Conservation (phyloP, 2,113 vertebrate species). For the Halcyon malimbica region DNA sequence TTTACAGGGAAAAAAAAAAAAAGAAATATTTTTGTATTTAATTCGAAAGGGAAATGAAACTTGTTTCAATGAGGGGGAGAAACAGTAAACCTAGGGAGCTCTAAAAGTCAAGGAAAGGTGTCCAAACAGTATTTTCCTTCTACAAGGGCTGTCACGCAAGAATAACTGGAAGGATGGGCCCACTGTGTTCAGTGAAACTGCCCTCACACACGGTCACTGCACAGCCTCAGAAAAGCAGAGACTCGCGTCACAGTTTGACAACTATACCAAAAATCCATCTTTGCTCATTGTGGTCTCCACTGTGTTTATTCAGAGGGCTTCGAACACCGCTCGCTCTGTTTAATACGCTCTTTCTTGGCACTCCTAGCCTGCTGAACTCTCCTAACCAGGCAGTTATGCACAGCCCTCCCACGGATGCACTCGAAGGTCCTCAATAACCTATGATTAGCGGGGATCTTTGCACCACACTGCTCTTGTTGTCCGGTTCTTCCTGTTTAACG, state of each 20-base stretch:
- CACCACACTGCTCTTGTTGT: constrained; percentile 43
- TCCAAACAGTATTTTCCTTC: background rate
- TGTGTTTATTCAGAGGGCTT: background rate
- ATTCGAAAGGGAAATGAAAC: background rate
- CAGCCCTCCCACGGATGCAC: constrained; percentile 17
- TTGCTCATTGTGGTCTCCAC: background rate
- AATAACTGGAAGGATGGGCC: background rate
- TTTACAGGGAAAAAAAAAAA: background rate
- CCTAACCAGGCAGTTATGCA: background rate
- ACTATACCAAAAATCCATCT: background rate
- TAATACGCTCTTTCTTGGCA: background rate
- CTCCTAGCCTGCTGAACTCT: background rate
- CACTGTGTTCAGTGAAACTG: background rate
- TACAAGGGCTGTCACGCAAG: background rate
- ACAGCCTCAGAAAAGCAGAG: background rate
- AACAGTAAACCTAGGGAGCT: background rate
- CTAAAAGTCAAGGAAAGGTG: background rate
- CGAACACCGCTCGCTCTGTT: background rate
- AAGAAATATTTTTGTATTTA: background rate
- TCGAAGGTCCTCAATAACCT: constrained; percentile 23
- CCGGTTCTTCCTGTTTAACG: constrained; percentile 24
- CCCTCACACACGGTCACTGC: background rate
- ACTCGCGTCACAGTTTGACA: background rate
- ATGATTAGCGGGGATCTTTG: constrained; percentile 1
- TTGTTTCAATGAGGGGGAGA: background rate